Evolutionary conservation across 2,113 vertebrate genomes (phyloP).

Genomic region (Eublepharis macularius): DNA sequence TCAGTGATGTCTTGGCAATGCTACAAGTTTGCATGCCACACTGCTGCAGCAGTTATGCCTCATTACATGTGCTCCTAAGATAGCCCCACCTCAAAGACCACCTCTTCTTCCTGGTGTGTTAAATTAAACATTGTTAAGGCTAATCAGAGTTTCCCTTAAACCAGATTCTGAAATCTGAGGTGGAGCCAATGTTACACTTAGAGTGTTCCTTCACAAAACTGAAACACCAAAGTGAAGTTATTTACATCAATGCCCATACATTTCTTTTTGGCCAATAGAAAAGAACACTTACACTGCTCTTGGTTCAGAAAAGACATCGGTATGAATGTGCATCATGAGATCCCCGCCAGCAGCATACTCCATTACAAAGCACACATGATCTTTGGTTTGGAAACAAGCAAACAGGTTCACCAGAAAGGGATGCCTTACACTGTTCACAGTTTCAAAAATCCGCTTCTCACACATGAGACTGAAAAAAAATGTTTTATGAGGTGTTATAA

Average conservation of each 20-base stretch:
- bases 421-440: constrained; percentile 97
- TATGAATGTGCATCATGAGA: constrained; percentile 99
- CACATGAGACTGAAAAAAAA: constrained; percentile 91
- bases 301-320: constrained; percentile 97
- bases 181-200: neutral
- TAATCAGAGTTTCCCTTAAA: neutral
- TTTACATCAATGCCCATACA: neutral
- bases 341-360: constrained; percentile 98
- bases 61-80: too few species aligned
- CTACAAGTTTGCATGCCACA: neutral
- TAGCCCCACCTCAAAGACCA: too few species aligned
- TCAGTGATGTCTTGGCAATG: neutral
- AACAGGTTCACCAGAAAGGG: constrained; percentile 99
- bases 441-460: constrained; percentile 98
- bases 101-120: neutral
- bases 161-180: neutral
- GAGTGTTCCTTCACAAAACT: neutral
- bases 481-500: neutral
- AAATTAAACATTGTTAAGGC: neutral
- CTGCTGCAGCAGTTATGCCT: neutral
- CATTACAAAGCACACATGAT: constrained; percentile 99
- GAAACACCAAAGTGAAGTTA: neutral
- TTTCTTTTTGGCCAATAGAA: neutral
- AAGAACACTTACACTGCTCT: constrained; percentile 90
- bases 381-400: constrained; percentile 98